phyloP scores from a whole-genome alignment of 1,140 invertebrate genomes.

The Microvelia longipes region DNA sequence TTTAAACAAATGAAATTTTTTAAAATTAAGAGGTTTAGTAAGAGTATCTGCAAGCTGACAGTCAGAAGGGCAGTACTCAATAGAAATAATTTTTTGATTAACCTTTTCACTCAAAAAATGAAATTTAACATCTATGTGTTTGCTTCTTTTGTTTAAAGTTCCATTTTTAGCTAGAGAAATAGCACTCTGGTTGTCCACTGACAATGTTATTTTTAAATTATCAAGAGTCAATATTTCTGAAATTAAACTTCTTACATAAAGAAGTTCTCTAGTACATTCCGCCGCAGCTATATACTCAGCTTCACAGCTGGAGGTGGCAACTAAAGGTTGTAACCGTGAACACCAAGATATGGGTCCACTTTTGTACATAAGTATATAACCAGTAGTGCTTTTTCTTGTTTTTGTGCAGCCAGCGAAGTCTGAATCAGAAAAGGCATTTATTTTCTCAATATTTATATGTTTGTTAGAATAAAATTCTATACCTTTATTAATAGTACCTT shows the following conservation, averaged over 20 bases:
- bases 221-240: slow-evolving; percentile 6
- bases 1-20: not conserved
- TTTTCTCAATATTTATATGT: not conserved
- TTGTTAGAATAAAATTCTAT: slow-evolving; percentile 6
- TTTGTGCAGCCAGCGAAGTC: slow-evolving; percentile 25
- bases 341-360: slow-evolving; percentile 24
- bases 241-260: slow-evolving; percentile 10
- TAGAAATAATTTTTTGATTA: not conserved
- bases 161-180: slow-evolving; percentile 29
- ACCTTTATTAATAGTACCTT: slow-evolving; percentile 22
- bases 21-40: not conserved
- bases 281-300: slow-evolving; percentile 15
- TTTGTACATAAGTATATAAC: slow-evolving; percentile 23
- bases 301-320: slow-evolving; percentile 9
- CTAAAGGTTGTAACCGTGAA: slow-evolving; percentile 8
- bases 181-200: slow-evolving; percentile 14
- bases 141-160: slow-evolving; percentile 25
- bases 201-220: slow-evolving; percentile 1
- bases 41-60: not conserved
- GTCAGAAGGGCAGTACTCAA: not conserved
- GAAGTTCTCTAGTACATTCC: slow-evolving; percentile 4
- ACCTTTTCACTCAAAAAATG: not conserved
- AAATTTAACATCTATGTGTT: not conserved
- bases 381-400: slow-evolving; percentile 23
- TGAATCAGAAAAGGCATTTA: slow-evolving; percentile 22